Percentiles rank a stretch among this genome's conserved stretches.
Conservation (phyloP, 2,113 vertebrate genomes). For the Zosterops japonicus region DNA sequence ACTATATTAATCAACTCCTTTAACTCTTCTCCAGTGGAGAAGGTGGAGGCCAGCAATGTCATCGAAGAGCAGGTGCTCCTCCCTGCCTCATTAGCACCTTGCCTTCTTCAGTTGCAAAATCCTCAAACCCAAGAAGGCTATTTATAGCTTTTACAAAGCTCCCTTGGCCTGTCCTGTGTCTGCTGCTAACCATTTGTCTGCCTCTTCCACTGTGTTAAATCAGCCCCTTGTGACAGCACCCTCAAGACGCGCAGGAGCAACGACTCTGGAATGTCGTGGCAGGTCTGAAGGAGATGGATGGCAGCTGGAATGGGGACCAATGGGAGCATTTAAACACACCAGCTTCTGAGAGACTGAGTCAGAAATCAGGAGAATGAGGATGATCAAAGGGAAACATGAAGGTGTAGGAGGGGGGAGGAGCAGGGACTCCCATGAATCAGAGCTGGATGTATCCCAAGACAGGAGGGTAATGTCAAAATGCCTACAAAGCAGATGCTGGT, state of each 20-base stretch:
- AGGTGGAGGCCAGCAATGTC: constrained; percentile 36
- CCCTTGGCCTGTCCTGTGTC: background rate
- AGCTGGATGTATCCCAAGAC: background rate
- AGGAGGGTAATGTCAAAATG: background rate
- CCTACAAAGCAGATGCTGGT: background rate
- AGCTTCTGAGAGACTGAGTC: background rate
- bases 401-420: background rate
- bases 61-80: constrained; percentile 28
- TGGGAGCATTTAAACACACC: background rate
- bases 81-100: constrained; percentile 46
- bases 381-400: background rate
- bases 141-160: constrained; percentile 15
- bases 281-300: constrained; percentile 2
- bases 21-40: constrained; percentile 37
- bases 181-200: constrained; percentile 15
- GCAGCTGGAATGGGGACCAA: background rate
- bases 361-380: background rate
- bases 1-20: constrained; percentile 55
- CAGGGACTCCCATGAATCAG: background rate
- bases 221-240: background rate
- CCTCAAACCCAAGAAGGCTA: background rate
- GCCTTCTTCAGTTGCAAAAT: constrained; percentile 9
- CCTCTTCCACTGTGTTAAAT: background rate
- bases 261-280: background rate
- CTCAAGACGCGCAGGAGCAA: background rate